phyloP scores from a whole-genome alignment of 2,113 vertebrate species.

The Eretmochelys imbricata region DNA sequence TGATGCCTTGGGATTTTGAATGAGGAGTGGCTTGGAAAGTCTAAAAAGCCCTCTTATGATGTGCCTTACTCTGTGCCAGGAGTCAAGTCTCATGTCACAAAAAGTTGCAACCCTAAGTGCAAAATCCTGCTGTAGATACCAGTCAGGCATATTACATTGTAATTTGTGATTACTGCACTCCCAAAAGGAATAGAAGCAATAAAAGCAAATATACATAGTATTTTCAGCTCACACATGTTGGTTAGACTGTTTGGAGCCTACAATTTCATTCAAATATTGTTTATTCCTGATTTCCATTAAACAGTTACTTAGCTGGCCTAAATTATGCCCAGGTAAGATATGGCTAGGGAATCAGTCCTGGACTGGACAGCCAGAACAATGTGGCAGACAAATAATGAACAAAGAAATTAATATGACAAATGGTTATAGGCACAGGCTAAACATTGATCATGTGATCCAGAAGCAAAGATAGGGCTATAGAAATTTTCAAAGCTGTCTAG shows the following conservation, averaged over 20 bases:
- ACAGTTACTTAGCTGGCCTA: background rate
- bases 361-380: background rate
- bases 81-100: background rate
- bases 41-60: background rate
- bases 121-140: background rate
- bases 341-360: background rate
- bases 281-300: background rate
- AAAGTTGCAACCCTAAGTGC: background rate
- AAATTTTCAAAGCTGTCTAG: background rate
- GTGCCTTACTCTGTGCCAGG: background rate
- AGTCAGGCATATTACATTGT: background rate
- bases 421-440: background rate
- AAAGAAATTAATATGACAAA: background rate
- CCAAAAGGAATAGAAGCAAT: background rate
- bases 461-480: background rate
- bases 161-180: background rate
- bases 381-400: background rate
- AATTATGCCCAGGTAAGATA: background rate
- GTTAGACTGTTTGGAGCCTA: background rate
- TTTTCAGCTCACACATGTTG: background rate
- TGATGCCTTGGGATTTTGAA: no score
- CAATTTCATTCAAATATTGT: background rate
- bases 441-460: background rate
- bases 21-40: background rate
- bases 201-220: fast-evolving